Conservation (phyloP, 2,888 invertebrate species). For the Caenorhabditis zanzibari region DNA sequence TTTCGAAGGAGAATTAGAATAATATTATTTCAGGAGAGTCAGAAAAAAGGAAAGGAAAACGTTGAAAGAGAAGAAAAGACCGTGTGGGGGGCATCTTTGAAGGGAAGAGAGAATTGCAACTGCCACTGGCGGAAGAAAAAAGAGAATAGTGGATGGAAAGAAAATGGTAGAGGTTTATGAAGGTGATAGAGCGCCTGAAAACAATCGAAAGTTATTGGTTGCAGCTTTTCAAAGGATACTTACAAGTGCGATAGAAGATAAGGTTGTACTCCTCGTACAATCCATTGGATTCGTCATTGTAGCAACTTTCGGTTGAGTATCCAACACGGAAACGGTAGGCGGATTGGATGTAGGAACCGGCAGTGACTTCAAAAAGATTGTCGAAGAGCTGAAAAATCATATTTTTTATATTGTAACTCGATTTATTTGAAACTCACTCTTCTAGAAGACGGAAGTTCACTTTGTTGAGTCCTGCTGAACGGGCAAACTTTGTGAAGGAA, state of each 20-base stretch:
- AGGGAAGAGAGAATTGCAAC: constrained; percentile 38
- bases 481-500: constrained; percentile 72
- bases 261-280: constrained; percentile 82
- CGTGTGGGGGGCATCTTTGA: constrained; percentile 7
- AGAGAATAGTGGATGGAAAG: background rate
- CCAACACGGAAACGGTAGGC: constrained; percentile 87
- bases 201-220: background rate
- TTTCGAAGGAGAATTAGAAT: constrained; percentile 34
- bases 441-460: constrained; percentile 51
- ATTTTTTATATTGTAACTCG: background rate
- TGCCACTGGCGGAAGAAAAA: constrained; percentile 39
- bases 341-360: constrained; percentile 83
- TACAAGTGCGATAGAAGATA: constrained; percentile 81
- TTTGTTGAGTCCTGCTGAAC: constrained; percentile 33
- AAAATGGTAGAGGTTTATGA: constrained; percentile 53
- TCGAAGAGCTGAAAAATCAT: constrained; percentile 67
- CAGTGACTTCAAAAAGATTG: constrained; percentile 81
- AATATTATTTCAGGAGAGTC: constrained; percentile 1
- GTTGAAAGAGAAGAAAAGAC: constrained; percentile 35
- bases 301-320: constrained; percentile 77
- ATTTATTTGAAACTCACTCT: constrained; percentile 19
- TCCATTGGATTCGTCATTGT: constrained; percentile 67
- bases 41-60: background rate
- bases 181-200: constrained; percentile 57
- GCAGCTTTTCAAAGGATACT: background rate